These are phyloP conservation scores for Ursus arctos DNA, from an alignment of 2,113 vertebrate genomes.

Conservation along the genomic window DNA sequence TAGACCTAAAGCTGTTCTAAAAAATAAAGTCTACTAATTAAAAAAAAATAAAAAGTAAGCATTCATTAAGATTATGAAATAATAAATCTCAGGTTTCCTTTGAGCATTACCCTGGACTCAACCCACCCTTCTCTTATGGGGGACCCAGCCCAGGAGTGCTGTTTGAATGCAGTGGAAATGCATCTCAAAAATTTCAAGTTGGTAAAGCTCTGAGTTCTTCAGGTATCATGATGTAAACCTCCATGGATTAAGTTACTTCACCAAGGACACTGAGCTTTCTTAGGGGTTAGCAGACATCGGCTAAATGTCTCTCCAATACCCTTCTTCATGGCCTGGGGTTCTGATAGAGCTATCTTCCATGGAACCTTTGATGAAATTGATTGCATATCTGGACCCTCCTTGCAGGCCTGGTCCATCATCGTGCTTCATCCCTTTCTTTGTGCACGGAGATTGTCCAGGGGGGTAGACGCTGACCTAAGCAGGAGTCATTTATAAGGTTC, in stretches of 20 bases:
- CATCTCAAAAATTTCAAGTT: not conserved
- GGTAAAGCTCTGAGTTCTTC: not conserved
- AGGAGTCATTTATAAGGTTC: no score
- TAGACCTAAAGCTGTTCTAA: not conserved
- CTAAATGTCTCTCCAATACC: not conserved
- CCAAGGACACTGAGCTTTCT: not conserved
- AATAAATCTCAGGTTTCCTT: not conserved
- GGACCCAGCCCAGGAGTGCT: not conserved
- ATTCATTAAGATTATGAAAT: not conserved
- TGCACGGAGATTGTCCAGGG: not conserved
- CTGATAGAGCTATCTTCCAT: not conserved
- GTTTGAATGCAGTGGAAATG: not conserved
- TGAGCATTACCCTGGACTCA: not conserved
- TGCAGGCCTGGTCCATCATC: not conserved
- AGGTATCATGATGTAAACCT: not conserved
- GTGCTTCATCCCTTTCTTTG: not conserved
- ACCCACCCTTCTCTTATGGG: not conserved
- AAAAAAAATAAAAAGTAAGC: not conserved
- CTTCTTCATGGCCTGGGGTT: not conserved
- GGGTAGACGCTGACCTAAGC: no score
- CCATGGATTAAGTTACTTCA: not conserved
- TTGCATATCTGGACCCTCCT: accelerated
- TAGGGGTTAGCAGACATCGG: not conserved
- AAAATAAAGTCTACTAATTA: not conserved
- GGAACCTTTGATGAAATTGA: not conserved